Evolutionary conservation across 2,888 invertebrate genomes (phyloP).

Genomic region (Vanessa cardui): DNA sequence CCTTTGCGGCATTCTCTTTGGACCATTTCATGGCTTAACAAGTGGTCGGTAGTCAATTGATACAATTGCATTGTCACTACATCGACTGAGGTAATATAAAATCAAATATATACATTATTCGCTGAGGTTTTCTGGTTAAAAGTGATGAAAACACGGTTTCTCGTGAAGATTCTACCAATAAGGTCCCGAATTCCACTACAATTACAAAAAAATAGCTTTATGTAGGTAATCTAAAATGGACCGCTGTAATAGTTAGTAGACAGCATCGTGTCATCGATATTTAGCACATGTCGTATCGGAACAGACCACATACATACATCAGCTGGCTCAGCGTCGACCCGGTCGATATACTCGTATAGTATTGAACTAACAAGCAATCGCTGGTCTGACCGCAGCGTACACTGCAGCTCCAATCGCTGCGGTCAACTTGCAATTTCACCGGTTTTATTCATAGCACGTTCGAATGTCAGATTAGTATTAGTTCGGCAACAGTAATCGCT

Average conservation of each 20-base stretch:
- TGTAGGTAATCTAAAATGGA: no score
- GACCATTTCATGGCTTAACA: no score
- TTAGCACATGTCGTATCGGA: background rate
- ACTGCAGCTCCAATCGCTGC: constrained; percentile 7
- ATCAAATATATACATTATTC: no score
- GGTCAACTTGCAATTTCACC: constrained; percentile 11
- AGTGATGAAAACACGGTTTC: no score
- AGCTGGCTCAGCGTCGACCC: constrained; percentile 3
- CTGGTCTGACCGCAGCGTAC: constrained; percentile 3
- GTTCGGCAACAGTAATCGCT: constrained; percentile 3
- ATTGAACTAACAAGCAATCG: constrained; percentile 19
- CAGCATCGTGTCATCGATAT: background rate
- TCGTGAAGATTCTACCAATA: no score
- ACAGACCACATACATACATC: background rate
- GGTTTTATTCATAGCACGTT: constrained; percentile 1
- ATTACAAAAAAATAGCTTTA: no score
- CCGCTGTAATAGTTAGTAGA: background rate
- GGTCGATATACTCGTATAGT: constrained; percentile 3
- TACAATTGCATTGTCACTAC: no score
- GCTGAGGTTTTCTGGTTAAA: no score
- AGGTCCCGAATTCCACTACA: no score
- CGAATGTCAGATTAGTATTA: constrained; percentile 8
- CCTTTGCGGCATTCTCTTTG: no score
- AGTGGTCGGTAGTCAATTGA: no score
- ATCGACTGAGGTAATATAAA: no score